Base-by-base conservation (phyloP, 2,888 invertebrate species). In the Drosophila siamana region DNA sequence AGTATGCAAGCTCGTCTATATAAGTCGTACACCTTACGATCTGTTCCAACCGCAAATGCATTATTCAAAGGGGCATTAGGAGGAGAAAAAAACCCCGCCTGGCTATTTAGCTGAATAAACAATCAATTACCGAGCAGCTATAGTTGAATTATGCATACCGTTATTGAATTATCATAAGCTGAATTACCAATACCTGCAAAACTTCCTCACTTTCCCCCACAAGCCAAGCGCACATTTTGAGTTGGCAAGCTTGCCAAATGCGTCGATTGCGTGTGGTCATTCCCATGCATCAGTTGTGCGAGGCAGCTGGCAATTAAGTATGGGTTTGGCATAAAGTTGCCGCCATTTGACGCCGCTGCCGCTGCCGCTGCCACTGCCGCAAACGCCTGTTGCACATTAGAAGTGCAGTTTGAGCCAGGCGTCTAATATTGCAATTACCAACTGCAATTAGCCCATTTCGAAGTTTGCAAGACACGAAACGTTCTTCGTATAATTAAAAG, bases 401-500 rank as follows among this genome's bases (percentile, higher is more conserved):
- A 47, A 41, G 47, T 43, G 33, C 43, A 46, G 55, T 64, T 73
- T 51, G 66, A 47, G 83, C 63, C 59, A 66, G 65, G 88, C 77
- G 86, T 77, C 88, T 85, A 89, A 88, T 85, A 66, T 73, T 83
- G 81, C 74, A 85, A 88, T 85, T 89, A 89, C 74, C 67, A 52
- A 59, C 33, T 59, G 84, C 78, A 89, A 85, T 85, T 85, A 89
- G 78, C 80, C 78, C 73, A 83, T 86, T 89, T 79, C 56, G 55
- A 52, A 62, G 33, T 54, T 54, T 67, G 41, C 54, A 64, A 67
- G 60, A 68, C 84, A 72, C 87, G 78, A 46, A 62, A 60, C 60
- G 43, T 55, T 74, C 69, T 69, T 63, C 55, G 63, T 78, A 77
- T 80, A 80, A 89, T 89, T 86, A 86, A 86, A 89, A 75, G 60